phyloP scores from a whole-genome alignment of 2,888 invertebrate genomes.

The Lasius platythorax region DNA sequence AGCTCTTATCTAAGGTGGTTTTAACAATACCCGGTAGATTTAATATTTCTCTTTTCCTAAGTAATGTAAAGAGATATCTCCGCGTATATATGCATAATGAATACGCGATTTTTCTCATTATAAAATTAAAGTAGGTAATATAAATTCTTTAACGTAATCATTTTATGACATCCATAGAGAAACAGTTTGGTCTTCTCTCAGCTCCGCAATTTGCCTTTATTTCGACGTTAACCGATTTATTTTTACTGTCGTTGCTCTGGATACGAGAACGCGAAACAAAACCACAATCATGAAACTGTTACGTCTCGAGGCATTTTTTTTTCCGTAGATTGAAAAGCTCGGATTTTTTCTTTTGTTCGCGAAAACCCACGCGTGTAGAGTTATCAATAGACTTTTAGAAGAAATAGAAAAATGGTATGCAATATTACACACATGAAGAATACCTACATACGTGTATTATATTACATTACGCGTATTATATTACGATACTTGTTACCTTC shows the following conservation, averaged over 20 bases:
- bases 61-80: neutral
- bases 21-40: neutral
- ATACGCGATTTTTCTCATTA: neutral
- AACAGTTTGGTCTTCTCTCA: neutral
- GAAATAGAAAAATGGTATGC: neutral
- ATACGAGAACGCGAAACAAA: neutral
- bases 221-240: neutral
- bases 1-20: neutral
- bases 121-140: neutral
- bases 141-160: neutral
- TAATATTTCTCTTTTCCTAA: neutral
- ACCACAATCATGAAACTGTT: neutral
- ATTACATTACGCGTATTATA: slow-evolving; percentile 12
- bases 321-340: neutral
- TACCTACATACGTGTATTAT: neutral
- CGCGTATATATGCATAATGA: neutral
- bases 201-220: neutral
- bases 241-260: neutral
- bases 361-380: neutral
- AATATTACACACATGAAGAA: neutral
- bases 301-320: neutral
- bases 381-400: neutral
- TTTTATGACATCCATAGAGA: neutral
- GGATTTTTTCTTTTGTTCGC: neutral
- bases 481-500: neutral